Evolutionary conservation across 2,797 vertebrate genomes (phyloP), one percentile per base, ranked within the genome.

Genomic region (Acrossocheilus fasciatus): DNA sequence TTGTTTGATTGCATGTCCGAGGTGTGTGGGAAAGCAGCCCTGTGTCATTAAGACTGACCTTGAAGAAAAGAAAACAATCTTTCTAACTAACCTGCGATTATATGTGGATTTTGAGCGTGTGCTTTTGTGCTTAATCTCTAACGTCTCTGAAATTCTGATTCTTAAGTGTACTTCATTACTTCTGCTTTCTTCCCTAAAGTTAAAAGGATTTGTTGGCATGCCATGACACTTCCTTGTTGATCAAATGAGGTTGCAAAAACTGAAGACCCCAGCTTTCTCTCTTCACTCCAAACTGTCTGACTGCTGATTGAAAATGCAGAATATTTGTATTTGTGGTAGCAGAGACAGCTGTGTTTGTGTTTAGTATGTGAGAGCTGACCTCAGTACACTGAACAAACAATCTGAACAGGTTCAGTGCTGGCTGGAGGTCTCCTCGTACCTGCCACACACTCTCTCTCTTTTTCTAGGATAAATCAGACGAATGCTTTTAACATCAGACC

Each of bases 31-130:
- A 93, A 93, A 88, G 84, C 89, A 68, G 74, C 75, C 86, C 70
- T 39, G 4, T 93, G 80, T 90, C 92, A 92, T 94, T 92, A 93
- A 89, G 64, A 69, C 81, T 81, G 70, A 36, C 76, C 72, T 77
- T 84, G 54, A 84, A 86, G 69, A 23, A 59, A 85, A 85, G 89
- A 86, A 78, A 90, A 86, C 85, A 39, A 54, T 88, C 54, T 91
- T 92, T 88, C 86, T 79, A 62, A 57, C 34, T 78, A 78, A 26
- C 74, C 82, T 84, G 45, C 88, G 39, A 4, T 80, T 83, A 62
- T 72, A 62, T 43, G 68, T 73, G 26, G 86, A 69, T 88, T 82
- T 83, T 80, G 83, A 30, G 7, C n/a, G 11, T 73, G 23, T 50
- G 79, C 11, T 69, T 45, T 52, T 34, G 17, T 68, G 45, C 45